Evolutionary conservation across 2,888 invertebrate genomes (phyloP).

Genomic region (Phortica okadai): DNA sequence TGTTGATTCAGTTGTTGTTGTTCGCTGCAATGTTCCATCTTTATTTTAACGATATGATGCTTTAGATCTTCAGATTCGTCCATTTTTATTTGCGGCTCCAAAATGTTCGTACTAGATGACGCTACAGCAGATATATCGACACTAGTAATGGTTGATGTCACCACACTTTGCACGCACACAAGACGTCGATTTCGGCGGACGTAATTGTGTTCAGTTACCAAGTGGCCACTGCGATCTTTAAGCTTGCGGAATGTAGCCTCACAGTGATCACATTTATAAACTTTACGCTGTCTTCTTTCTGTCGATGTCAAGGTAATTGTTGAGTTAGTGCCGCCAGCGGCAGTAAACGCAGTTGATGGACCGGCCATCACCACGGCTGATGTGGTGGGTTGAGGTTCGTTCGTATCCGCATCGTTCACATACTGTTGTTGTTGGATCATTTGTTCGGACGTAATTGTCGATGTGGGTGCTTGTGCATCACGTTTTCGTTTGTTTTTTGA

Average conservation of each 20-base stretch:
- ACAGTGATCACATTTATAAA: conserved; percentile 75
- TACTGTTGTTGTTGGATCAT: conserved; percentile 43
- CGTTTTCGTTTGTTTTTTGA: conserved; percentile 54
- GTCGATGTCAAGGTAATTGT: conserved; percentile 33
- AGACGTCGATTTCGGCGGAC: conserved; percentile 74
- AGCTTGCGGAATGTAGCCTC: conserved; percentile 71
- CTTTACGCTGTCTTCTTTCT: conserved; percentile 60
- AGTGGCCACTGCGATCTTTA: conserved; percentile 74
- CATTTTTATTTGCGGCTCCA: neutral
- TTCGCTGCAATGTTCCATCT: conserved; percentile 62
- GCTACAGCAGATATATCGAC: conserved; percentile 46
- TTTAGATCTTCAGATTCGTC: conserved; percentile 64
- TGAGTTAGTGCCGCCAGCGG: conserved; percentile 50
- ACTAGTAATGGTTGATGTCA: conserved; percentile 51
- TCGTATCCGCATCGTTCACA: conserved; percentile 35
- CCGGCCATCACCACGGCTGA: conserved; percentile 68
- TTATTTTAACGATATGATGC: conserved; percentile 73
- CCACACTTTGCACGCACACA: conserved; percentile 64
- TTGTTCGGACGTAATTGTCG: conserved; percentile 56
- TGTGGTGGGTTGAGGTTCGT: conserved; percentile 57
- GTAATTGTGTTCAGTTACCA: conserved; percentile 74
- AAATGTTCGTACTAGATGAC: conserved; percentile 48
- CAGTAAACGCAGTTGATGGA: conserved; percentile 66
- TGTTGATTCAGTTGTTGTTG: conserved; percentile 34
- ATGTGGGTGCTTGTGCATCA: conserved; percentile 48